Percentiles rank a stretch among this genome's conserved stretches.
Conservation (phyloP, 2,797 vertebrate species). For the Thaleichthys pacificus region DNA sequence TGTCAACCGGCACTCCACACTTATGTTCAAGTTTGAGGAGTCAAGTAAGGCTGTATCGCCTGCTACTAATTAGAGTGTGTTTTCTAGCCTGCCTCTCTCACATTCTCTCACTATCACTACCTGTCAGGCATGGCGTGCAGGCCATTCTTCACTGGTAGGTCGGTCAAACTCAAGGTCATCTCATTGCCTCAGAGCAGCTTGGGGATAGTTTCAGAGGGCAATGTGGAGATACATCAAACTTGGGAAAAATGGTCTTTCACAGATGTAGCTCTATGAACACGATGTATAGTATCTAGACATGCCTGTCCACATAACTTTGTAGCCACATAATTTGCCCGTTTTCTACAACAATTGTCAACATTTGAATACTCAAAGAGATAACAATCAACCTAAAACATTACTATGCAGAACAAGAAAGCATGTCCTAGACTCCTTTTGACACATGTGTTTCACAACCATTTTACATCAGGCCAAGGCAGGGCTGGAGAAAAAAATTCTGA, state of each 20-base stretch:
- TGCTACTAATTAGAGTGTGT: slow-evolving; percentile 12
- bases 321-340: no score
- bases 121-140: slow-evolving; percentile 29
- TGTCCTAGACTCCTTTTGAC: no score
- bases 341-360: no score
- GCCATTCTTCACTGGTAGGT: slow-evolving; percentile 15
- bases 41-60: slow-evolving; percentile 7
- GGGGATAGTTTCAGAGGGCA: slow-evolving; percentile 16
- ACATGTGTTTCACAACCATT: neutral
- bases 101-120: slow-evolving; percentile 15
- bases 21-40: neutral
- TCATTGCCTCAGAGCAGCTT: slow-evolving; percentile 7
- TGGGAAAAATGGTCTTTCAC: no score
- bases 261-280: no score
- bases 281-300: no score
- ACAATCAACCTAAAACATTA: no score
- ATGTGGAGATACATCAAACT: neutral
- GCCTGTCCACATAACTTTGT: no score
- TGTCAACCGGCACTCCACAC: neutral
- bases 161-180: slow-evolving; percentile 21
- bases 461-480: neutral
- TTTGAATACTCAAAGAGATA: no score
- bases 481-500: neutral
- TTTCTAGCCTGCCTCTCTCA: neutral
- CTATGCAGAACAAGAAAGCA: no score